Evolutionary conservation across 2,113 vertebrate species (phyloP).

Genomic region (Mirounga angustirostris): DNA sequence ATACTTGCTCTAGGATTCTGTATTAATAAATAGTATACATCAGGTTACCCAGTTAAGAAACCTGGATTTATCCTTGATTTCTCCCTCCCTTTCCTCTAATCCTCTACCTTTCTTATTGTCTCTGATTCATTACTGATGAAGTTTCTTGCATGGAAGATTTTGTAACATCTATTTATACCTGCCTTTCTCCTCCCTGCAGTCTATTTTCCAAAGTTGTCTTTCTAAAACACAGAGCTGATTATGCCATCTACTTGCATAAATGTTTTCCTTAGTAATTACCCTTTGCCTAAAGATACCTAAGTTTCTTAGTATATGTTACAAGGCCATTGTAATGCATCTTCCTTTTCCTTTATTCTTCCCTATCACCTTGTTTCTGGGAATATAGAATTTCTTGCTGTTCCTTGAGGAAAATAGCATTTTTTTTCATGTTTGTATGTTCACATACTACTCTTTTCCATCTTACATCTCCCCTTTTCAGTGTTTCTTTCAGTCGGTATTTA

Average conservation of each 20-base stretch:
- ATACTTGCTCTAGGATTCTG: neutral
- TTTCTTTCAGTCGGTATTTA: neutral
- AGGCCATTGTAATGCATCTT: neutral
- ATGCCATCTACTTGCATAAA: neutral
- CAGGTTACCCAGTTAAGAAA: neutral
- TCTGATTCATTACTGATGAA: neutral
- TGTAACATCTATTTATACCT: conserved; percentile 28
- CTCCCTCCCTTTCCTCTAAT: neutral
- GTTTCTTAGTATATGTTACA: conserved; percentile 1
- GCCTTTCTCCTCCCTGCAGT: neutral
- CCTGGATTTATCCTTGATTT: neutral
- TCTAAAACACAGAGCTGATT: neutral
- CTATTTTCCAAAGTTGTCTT: neutral
- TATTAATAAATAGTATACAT: neutral
- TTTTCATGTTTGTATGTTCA: neutral
- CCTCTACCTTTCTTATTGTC: neutral
- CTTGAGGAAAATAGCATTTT: neutral
- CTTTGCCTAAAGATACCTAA: neutral
- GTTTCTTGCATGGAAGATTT: neutral
- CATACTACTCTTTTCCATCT: neutral
- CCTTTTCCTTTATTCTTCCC: neutral
- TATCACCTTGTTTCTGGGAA: neutral
- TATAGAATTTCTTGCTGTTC: neutral
- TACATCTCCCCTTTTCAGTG: neutral
- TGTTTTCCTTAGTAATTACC: conserved; percentile 11